Evolutionary conservation across 2,888 invertebrate genomes (phyloP).

Genomic region (Cantharis lateralis): DNA sequence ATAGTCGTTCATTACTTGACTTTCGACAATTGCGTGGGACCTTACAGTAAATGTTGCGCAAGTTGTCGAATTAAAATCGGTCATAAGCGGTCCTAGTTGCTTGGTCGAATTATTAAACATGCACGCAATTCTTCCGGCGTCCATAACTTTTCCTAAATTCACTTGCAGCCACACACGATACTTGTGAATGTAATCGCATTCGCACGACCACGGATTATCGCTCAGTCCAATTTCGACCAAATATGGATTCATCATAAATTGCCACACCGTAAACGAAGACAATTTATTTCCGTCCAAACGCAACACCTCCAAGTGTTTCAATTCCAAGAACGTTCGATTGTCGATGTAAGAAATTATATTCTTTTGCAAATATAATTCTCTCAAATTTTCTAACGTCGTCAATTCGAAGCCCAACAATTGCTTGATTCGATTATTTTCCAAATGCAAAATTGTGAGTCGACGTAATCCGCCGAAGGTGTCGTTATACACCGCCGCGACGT

Average conservation of each 20-base stretch:
- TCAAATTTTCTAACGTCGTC: slow-evolving; percentile 77
- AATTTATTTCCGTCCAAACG: slow-evolving; percentile 84
- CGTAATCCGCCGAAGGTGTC: slow-evolving; percentile 89
- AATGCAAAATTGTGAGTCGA: slow-evolving; percentile 77
- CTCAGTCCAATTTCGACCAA: slow-evolving; percentile 84
- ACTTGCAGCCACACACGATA: slow-evolving; percentile 80
- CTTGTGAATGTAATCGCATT: slow-evolving; percentile 81
- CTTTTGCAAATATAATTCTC: slow-evolving; percentile 85
- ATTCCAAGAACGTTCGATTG: slow-evolving; percentile 80
- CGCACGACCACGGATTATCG: slow-evolving; percentile 90
- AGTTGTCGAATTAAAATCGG: slow-evolving; percentile 78
- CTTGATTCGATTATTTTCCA: slow-evolving; percentile 85
- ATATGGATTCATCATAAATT: slow-evolving; percentile 80
- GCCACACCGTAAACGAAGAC: slow-evolving; percentile 84
- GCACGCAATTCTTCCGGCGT: slow-evolving; percentile 77
- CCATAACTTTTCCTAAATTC: slow-evolving; percentile 80
- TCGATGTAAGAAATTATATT: slow-evolving; percentile 83
- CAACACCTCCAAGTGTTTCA: slow-evolving; percentile 82
- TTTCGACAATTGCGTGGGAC: slow-evolving; percentile 73
- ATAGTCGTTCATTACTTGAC: slow-evolving; percentile 80
- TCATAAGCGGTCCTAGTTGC: slow-evolving; percentile 69
- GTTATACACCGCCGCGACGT: slow-evolving; percentile 83
- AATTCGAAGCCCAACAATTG: slow-evolving; percentile 83
- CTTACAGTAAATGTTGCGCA: slow-evolving; percentile 76
- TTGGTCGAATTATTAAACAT: slow-evolving; percentile 75